These are phyloP conservation scores for Protosalanx chinensis DNA, from an alignment of 2,797 vertebrate genomes.

Conservation along the genomic window DNA sequence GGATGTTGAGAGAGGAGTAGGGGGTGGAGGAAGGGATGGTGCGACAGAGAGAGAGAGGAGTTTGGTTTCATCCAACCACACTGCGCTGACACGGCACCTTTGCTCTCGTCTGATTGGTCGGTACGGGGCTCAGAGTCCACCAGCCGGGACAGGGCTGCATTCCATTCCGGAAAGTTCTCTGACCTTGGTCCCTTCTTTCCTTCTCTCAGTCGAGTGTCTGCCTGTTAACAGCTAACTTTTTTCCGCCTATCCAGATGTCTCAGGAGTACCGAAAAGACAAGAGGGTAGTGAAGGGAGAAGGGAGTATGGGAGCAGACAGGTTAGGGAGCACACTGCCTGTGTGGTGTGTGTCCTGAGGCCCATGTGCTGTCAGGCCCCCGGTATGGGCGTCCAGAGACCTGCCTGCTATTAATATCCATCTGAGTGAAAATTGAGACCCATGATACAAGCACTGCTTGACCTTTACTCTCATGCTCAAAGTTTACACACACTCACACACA, in stretches of 20 bases:
- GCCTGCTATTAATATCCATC: constrained; percentile 65
- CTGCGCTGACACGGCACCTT: constrained; percentile 40
- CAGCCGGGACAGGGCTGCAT: constrained; percentile 11
- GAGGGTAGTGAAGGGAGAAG: background rate
- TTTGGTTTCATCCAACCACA: constrained; percentile 27
- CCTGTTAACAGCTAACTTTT: background rate
- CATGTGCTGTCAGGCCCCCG: constrained; percentile 51
- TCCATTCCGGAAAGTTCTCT: background rate
- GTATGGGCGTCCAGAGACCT: constrained; percentile 61
- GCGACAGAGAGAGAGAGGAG: background rate
- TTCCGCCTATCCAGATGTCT: background rate
- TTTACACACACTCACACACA: background rate
- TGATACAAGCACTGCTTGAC: constrained; percentile 33
- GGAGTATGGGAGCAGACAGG: constrained; percentile 1
- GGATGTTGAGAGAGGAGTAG: no score
- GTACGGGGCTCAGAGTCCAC: constrained; percentile 41
- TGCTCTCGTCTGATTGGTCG: constrained; percentile 33
- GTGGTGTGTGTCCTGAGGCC: background rate
- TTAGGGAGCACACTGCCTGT: constrained; percentile 44
- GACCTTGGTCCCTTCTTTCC: background rate
- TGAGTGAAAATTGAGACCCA: constrained; percentile 51
- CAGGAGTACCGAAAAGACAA: background rate
- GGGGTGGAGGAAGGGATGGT: background rate
- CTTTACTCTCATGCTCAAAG: constrained; percentile 20
- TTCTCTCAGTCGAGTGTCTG: background rate